A percentile compares a stretch with the other conserved stretches of the same genome.
Evolutionary conservation across 2,888 invertebrate genomes (phyloP).

Genomic region (Orchesellides sinensis): DNA sequence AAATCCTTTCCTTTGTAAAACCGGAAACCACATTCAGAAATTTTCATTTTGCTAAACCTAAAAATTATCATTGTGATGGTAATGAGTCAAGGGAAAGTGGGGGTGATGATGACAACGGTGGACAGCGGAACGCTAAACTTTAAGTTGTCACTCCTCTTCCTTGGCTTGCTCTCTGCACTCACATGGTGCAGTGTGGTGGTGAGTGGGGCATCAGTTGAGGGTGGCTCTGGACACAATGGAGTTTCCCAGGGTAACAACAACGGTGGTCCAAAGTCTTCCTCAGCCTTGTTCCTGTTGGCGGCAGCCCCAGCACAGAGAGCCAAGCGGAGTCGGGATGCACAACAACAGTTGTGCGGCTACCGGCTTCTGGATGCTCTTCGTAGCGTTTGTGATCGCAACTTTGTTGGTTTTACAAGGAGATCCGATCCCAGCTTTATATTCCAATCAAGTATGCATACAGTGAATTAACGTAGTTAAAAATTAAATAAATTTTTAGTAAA

Average conservation of each 20-base stretch:
- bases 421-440: constrained; percentile 44
- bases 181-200: not conserved
- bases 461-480: too few species aligned
- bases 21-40: too few species aligned
- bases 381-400: constrained; percentile 45
- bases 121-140: not conserved
- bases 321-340: constrained; percentile 13
- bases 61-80: not conserved
- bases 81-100: not conserved
- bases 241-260: not conserved
- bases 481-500: too few species aligned
- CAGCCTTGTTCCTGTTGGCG: not conserved
- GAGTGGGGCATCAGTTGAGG: too few species aligned
- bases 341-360: constrained; percentile 58
- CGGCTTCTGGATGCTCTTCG: constrained; percentile 57
- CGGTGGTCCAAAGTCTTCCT: not conserved
- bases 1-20: too few species aligned
- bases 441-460: too few species aligned
- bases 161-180: not conserved
- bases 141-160: not conserved
- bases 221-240: too few species aligned
- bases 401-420: constrained; percentile 39
- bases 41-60: too few species aligned
- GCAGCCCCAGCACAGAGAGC: constrained; percentile 2
- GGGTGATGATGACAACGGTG: not conserved